Base-by-base conservation (phyloP, 1,140 invertebrate genomes). In the Argopecten irradians region DNA sequence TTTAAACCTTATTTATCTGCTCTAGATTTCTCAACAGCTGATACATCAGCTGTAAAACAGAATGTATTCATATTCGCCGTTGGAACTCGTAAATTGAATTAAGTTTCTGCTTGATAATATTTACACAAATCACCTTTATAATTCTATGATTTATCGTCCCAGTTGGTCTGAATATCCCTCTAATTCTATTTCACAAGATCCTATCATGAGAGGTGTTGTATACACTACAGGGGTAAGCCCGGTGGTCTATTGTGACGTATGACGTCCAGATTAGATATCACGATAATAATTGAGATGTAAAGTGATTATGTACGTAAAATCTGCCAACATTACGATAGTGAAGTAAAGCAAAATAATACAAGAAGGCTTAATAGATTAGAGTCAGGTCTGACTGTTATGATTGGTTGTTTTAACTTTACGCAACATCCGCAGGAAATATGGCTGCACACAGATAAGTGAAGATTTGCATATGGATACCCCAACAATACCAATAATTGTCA, bases 131-230 rank as follows among this genome's bases (percentile, higher is more conserved):
- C 55, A 3, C 8, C 55, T 71, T 28, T 71, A 5, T 71, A n/a
- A 71, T 1, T 71, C 19, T 71, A 71, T n/a, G 55, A 71, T 71
- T 71, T 71, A 71, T 28, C 55, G 55, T 71, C n/a, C 55, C 55
- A 71, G 22, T 71, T 8, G 55, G 55, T 71, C 55, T 28, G n/a
- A 71, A 71, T 71, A 46, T 71, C 22, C 19, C 55, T 3, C 55
- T 71, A 71, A 71, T 71, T 71, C 55, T 71, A 71, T 71, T 71
- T 71, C 55, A 71, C 55, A 71, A 71, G 55, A 71, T 71, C 55
- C 22, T 71, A 71, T 71, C 55, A 71, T 8, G 9, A 71, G 55
- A 28, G 5, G 55, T 28, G 55, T 71, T 71, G 16, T 28, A 71
- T 28, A 71, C 19, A 16, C n/a, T 71, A 8, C 19, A 14, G 43